A percentile compares a stretch with the other conserved stretches of the same genome.
phyloP scores from a whole-genome alignment of 1,140 invertebrate species.

The Drosophila rhopaloa region DNA sequence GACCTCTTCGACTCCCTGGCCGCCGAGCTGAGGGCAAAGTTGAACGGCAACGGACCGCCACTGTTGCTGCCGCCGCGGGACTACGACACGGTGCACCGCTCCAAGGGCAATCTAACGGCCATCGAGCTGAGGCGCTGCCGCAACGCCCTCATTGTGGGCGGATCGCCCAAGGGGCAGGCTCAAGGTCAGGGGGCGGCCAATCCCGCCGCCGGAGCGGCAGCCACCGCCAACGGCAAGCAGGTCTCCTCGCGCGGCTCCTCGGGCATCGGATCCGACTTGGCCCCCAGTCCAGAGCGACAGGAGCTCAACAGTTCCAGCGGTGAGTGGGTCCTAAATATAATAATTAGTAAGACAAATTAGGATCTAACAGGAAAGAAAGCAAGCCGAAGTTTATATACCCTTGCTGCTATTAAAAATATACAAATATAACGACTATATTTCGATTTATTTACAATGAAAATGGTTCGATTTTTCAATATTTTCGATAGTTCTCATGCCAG shows the following conservation, averaged over 20 bases:
- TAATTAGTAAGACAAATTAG: too few relatives aligned
- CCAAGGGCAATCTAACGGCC: slow-evolving; percentile 92
- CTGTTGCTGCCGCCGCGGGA: slow-evolving; percentile 95
- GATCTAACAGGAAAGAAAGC: too few relatives aligned
- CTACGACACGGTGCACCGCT: slow-evolving; percentile 95
- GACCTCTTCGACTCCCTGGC: slow-evolving; percentile 95
- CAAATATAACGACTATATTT: too few relatives aligned
- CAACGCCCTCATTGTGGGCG: slow-evolving; percentile 83
- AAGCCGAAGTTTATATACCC: too few relatives aligned
- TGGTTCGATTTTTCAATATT: too few relatives aligned
- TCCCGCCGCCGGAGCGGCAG: slow-evolving; percentile 9
- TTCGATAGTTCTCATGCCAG: too few relatives aligned
- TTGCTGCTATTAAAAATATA: too few relatives aligned
- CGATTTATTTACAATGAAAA: too few relatives aligned
- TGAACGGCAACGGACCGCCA: slow-evolving; percentile 90
- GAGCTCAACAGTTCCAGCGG: slow-evolving; percentile 86
- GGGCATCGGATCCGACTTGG: slow-evolving; percentile 95
- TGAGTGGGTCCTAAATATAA: slow-evolving; percentile 60
- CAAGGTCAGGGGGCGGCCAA: slow-evolving; percentile 22
- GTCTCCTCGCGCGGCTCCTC: slow-evolving; percentile 88
- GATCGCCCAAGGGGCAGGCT: slow-evolving; percentile 16
- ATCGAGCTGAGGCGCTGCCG: slow-evolving; percentile 90
- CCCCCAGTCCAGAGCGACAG: slow-evolving; percentile 90
- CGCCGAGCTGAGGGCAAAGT: slow-evolving; percentile 94
- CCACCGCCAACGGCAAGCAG: slow-evolving; percentile 81